Percentiles rank a stretch among this genome's conserved stretches.
These are phyloP conservation scores for Gandaritis pyraliata DNA, from an alignment of 2,888 invertebrate species.

Conservation along the genomic window DNA sequence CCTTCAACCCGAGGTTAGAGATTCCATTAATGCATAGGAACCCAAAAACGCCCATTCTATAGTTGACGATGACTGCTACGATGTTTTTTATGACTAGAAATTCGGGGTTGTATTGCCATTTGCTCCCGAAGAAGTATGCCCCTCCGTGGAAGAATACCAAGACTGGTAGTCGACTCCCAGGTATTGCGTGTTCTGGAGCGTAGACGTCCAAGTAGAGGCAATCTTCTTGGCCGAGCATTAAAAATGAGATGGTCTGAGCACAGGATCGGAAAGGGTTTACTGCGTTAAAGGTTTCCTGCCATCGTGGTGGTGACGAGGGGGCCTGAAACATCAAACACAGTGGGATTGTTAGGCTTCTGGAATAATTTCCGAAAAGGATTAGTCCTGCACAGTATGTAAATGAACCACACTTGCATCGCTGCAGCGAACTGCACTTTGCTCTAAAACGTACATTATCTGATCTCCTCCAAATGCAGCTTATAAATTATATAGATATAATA, in stretches of 20 bases:
- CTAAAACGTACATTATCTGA: no score
- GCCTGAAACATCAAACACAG: slow-evolving; percentile 56
- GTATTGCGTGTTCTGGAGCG: slow-evolving; percentile 52
- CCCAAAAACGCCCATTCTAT: slow-evolving; percentile 71
- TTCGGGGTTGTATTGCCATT: slow-evolving; percentile 72
- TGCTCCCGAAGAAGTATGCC: slow-evolving; percentile 73
- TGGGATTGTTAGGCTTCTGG: no score
- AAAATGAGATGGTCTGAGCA: slow-evolving; percentile 58
- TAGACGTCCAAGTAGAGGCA: slow-evolving; percentile 72
- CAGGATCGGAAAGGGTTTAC: slow-evolving; percentile 59
- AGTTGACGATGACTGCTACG: slow-evolving; percentile 68
- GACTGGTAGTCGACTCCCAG: slow-evolving; percentile 59
- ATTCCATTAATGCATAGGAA: slow-evolving; percentile 70
- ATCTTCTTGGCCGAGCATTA: slow-evolving; percentile 65
- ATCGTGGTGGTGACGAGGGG: slow-evolving; percentile 58
- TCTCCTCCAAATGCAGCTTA: no score
- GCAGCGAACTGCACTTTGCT: no score
- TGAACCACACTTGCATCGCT: no score
- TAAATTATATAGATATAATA: no score
- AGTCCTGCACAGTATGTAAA: no score
- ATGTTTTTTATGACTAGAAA: slow-evolving; percentile 69
- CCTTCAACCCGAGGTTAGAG: slow-evolving; percentile 73
- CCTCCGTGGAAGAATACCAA: slow-evolving; percentile 76
- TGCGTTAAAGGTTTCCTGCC: slow-evolving; percentile 65
- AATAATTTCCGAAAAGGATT: no score